Evolutionary conservation across 2,113 vertebrate species (phyloP).

Genomic region (Tragelaphus scriptus): DNA sequence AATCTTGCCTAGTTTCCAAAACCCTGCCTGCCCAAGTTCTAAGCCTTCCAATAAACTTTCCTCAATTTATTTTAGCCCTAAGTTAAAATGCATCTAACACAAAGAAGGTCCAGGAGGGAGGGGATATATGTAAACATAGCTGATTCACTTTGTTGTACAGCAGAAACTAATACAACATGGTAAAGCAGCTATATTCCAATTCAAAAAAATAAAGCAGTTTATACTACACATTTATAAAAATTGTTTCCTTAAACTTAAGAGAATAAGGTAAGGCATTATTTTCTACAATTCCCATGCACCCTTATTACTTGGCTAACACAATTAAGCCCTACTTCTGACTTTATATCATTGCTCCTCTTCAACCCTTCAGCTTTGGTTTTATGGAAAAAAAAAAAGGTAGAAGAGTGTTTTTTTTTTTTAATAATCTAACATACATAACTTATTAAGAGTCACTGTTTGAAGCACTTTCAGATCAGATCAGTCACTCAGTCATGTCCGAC

Average conservation of each 20-base stretch:
- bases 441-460: neutral
- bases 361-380: neutral
- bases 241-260: neutral
- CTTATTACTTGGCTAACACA: neutral
- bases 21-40: neutral
- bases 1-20: neutral
- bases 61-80: neutral
- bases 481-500: no score
- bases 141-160: neutral
- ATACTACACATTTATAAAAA: neutral
- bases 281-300: neutral
- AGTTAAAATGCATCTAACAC: neutral
- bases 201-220: neutral
- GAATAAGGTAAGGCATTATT: neutral
- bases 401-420: neutral
- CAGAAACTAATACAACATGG: neutral
- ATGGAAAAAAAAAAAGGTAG: neutral
- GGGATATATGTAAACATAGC: neutral
- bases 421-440: neutral
- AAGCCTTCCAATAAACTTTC: neutral
- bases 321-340: neutral
- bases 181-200: neutral
- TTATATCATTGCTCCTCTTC: neutral
- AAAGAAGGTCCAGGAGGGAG: neutral
- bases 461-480: no score